phyloP scores from a whole-genome alignment of 2,113 vertebrate species.

The Typhlomys cinereus region DNA sequence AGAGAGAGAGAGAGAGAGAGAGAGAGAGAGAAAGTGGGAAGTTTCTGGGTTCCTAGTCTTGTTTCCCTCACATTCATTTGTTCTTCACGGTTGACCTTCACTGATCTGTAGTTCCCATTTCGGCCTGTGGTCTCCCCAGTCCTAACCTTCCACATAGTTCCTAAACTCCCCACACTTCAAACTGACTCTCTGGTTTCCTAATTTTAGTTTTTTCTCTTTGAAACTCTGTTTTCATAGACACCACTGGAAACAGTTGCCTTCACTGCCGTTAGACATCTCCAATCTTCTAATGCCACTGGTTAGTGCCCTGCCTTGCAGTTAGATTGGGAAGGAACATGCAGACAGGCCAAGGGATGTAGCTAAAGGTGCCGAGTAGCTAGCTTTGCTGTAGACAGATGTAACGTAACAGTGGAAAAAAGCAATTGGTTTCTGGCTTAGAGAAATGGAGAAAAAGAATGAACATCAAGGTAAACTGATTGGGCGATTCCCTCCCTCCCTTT shows the following conservation, averaged over 20 bases:
- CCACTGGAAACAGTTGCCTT: neutral
- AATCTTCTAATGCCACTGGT: neutral
- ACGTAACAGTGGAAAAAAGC: neutral
- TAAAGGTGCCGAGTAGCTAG: neutral
- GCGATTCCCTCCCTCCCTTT: neutral
- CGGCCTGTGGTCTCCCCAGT: neutral
- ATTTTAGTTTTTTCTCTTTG: neutral
- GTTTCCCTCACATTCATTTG: neutral
- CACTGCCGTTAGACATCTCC: neutral
- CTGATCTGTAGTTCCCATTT: neutral
- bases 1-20: neutral
- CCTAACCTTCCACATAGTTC: neutral
- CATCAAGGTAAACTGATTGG: neutral
- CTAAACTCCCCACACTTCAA: neutral
- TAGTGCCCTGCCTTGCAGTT: neutral
- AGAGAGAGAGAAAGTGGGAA: neutral
- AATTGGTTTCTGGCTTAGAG: neutral
- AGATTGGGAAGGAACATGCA: neutral
- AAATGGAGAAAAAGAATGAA: neutral
- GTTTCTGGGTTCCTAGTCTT: neutral
- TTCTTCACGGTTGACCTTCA: neutral
- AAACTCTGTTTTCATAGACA: neutral
- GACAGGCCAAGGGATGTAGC: neutral
- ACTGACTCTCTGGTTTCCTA: conserved; percentile 6
- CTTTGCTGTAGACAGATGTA: neutral